These are phyloP conservation scores for Anolis carolinensis DNA, from an alignment of 2,113 vertebrate species.

Conservation along the genomic window DNA sequence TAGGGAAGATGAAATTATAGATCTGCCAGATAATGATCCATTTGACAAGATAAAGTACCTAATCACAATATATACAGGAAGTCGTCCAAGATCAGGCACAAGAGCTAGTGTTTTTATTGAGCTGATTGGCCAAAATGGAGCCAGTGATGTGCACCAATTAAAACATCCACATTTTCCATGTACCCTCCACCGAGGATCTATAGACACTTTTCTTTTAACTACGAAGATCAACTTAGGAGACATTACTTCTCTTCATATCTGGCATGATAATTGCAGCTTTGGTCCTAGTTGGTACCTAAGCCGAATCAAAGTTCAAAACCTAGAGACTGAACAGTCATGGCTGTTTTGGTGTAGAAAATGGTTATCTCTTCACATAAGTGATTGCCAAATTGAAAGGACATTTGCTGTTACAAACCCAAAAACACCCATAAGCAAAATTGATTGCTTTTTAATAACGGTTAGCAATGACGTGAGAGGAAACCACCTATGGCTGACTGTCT, in stretches of 20 bases:
- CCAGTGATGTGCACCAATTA: conserved; percentile 63
- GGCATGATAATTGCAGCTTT: conserved; percentile 64
- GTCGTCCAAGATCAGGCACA: conserved; percentile 66
- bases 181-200: conserved; percentile 52
- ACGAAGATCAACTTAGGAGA: conserved; percentile 67
- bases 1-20: conserved; percentile 43
- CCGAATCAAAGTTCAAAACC: conserved; percentile 70
- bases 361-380: conserved; percentile 49
- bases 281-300: conserved; percentile 75
- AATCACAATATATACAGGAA: conserved; percentile 77
- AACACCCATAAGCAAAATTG: conserved; percentile 24
- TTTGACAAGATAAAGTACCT: conserved; percentile 66
- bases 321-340: conserved; percentile 58
- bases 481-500: conserved; percentile 72
- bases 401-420: conserved; percentile 45
- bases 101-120: conserved; percentile 69
- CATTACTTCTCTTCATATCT: conserved; percentile 65
- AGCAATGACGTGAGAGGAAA: conserved; percentile 18
- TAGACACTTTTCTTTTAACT: conserved; percentile 70
- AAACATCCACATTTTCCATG: conserved; percentile 44
- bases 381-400: conserved; percentile 35
- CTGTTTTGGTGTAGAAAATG: conserved; percentile 76
- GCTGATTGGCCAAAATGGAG: conserved; percentile 39
- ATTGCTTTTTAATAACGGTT: conserved; percentile 69
- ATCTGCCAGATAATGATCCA: conserved; percentile 72